These are phyloP conservation scores for Alectoris magna DNA, from an alignment of 2,797 vertebrate species.

Conservation along the genomic window DNA sequence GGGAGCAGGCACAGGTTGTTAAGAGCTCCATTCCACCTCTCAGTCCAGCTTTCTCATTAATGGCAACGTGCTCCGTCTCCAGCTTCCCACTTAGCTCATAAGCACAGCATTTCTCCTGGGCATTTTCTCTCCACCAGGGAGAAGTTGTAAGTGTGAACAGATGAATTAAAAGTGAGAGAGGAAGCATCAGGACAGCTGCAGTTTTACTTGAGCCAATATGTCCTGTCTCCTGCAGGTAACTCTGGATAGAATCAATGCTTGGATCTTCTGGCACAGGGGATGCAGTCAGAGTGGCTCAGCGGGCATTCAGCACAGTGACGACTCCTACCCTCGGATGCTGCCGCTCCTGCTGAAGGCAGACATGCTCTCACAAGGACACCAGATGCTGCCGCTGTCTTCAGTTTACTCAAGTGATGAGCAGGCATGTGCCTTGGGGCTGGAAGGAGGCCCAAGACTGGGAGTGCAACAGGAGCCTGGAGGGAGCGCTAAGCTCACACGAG, in stretches of 20 bases:
- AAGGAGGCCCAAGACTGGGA: constrained; percentile 4
- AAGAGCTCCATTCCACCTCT: background rate
- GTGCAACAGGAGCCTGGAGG: background rate
- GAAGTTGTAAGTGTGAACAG: constrained; percentile 45
- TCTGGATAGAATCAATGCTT: background rate
- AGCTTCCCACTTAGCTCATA: background rate
- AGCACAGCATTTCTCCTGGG: background rate
- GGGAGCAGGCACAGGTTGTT: background rate
- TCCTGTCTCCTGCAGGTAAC: background rate
- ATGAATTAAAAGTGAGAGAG: constrained; percentile 52
- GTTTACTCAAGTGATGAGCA: background rate
- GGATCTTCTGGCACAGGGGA: constrained; percentile 39
- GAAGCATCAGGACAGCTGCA: constrained; percentile 37
- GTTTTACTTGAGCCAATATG: background rate
- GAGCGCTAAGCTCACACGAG: background rate
- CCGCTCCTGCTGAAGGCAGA: constrained; percentile 53
- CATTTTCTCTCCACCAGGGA: background rate
- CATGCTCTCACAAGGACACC: constrained; percentile 46
- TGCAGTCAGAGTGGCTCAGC: background rate
- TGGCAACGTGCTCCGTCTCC: rapidly evolving
- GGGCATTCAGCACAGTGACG: background rate
- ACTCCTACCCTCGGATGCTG: constrained; percentile 28
- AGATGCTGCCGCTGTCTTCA: constrained; percentile 49
- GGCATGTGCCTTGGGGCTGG: constrained; percentile 7
- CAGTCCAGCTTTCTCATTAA: background rate